Percentiles rank a stretch among this genome's conserved stretches.
Conservation (phyloP, 2,113 vertebrate species). For the Madoqua kirkii region DNA sequence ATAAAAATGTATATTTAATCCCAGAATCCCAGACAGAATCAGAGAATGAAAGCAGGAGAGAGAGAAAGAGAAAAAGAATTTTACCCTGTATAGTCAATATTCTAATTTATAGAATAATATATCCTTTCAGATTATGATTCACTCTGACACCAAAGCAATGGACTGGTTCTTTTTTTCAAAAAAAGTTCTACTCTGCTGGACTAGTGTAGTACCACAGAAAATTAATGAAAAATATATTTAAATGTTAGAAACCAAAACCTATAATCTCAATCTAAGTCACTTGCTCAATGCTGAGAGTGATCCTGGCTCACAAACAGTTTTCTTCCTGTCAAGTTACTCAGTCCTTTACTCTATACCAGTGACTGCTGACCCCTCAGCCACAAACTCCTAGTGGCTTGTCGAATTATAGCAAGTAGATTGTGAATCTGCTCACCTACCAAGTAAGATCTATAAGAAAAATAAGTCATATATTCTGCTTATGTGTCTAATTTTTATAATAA, state of each 20-base stretch:
- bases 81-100: not conserved
- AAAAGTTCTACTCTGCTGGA: not conserved
- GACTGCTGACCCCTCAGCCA: not conserved
- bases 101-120: not conserved
- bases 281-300: not conserved
- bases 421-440: not conserved
- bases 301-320: not conserved
- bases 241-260: not conserved
- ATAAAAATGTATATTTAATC: not conserved
- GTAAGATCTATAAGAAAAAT: not conserved
- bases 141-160: not conserved
- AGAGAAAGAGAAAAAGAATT: not conserved
- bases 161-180: not conserved
- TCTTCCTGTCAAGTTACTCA: not conserved
- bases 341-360: not conserved
- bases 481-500: not conserved
- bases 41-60: not conserved
- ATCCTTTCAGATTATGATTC: not conserved
- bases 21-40: not conserved
- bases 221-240: not conserved
- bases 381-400: not conserved
- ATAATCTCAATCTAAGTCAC: not conserved
- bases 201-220: not conserved
- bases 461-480: not conserved
- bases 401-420: not conserved